Percentiles rank a stretch among this genome's conserved stretches.
Conservation (phyloP, 2,888 invertebrate genomes). For the Melangyna quadrimaculata region DNA sequence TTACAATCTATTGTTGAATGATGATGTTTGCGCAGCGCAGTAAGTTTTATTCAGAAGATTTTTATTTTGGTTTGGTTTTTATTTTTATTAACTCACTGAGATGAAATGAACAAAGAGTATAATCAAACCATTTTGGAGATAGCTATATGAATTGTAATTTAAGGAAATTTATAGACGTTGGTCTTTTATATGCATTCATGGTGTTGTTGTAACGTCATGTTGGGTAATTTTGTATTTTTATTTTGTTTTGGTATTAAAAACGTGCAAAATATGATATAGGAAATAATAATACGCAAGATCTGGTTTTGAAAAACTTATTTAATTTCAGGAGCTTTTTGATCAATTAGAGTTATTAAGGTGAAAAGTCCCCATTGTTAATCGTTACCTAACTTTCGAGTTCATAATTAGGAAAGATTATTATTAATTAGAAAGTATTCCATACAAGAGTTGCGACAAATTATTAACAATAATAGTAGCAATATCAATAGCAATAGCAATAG, state of each 20-base stretch:
- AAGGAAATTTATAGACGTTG: slow-evolving; percentile 40
- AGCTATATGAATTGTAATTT: slow-evolving; percentile 45
- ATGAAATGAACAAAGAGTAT: background rate
- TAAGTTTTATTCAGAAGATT: slow-evolving; percentile 17
- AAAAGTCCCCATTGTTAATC: too few species aligned
- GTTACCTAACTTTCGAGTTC: too few species aligned
- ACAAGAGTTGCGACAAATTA: too few species aligned
- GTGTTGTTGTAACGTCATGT: background rate
- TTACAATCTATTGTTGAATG: slow-evolving; percentile 57
- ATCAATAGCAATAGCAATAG: too few species aligned
- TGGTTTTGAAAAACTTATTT: background rate
- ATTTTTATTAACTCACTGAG: slow-evolving; percentile 16
- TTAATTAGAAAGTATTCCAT: too few species aligned
- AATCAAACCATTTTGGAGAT: slow-evolving; percentile 54
- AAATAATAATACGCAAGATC: background rate
- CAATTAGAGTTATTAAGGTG: background rate
- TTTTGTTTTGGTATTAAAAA: background rate
- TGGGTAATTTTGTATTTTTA: background rate
- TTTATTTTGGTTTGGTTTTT: background rate
- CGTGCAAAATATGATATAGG: background rate
- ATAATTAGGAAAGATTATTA: too few species aligned
- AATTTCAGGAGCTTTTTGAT: background rate
- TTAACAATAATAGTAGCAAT: too few species aligned
- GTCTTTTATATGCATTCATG: background rate
- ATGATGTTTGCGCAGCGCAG: background rate